phyloP scores from a whole-genome alignment of 2,888 invertebrate species.

The Liopterus haemorrhoidalis region DNA sequence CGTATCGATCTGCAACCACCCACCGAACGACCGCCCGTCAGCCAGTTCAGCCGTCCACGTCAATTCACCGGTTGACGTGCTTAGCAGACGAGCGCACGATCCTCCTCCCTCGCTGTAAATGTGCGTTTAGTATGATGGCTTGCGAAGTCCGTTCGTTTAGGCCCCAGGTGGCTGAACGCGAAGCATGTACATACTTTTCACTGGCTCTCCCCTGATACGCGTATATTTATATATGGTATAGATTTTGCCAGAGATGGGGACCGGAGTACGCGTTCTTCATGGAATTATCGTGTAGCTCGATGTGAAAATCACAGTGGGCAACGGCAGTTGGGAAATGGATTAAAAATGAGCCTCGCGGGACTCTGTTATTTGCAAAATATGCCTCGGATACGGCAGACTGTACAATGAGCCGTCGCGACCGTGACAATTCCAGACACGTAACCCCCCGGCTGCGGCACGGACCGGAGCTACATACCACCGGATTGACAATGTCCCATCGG shows the following conservation, averaged over 20 bases:
- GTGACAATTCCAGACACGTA: slow-evolving; percentile 8
- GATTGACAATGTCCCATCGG: background rate
- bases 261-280: background rate
- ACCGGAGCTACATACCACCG: background rate
- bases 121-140: too few species aligned
- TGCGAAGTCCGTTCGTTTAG: slow-evolving; percentile 8
- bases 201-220: background rate
- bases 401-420: background rate
- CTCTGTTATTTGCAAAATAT: background rate
- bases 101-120: too few species aligned
- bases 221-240: background rate
- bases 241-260: background rate
- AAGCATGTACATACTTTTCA: background rate
- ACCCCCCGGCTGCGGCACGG: background rate
- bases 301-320: slow-evolving; percentile 6
- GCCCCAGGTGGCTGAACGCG: slow-evolving; percentile 6
- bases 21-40: too few species aligned
- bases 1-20: too few species aligned
- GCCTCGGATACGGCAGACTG: background rate
- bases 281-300: background rate
- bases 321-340: slow-evolving; percentile 18
- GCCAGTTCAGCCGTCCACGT: too few species aligned
- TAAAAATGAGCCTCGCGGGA: slow-evolving; percentile 21
- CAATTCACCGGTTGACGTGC: too few species aligned
- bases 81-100: too few species aligned